Evolutionary conservation across 2,888 invertebrate species (phyloP).

Genomic region (Ephialtes manifestator): DNA sequence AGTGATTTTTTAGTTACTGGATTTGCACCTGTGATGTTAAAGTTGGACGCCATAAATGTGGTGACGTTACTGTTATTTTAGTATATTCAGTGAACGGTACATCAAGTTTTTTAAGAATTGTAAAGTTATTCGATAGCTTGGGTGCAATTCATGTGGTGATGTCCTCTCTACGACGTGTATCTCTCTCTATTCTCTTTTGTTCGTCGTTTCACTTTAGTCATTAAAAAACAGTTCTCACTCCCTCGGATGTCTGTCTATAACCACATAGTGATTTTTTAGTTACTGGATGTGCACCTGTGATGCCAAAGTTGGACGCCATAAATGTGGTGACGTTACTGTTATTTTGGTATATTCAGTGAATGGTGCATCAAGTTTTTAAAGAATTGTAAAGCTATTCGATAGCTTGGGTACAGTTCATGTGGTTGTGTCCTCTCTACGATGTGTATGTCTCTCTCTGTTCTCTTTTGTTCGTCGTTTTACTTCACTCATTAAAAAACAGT

Average conservation of each 20-base stretch:
- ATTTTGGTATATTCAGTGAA: too few species aligned
- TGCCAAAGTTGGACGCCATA: not conserved
- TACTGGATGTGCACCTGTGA: not conserved
- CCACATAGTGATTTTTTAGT: slow-evolving; percentile 5
- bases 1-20: not conserved
- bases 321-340: not conserved
- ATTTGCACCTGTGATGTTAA: not conserved
- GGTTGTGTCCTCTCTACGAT: too few species aligned
- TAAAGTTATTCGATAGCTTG: too few species aligned
- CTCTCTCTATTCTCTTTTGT: not conserved
- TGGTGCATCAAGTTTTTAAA: too few species aligned
- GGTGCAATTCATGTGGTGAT: too few species aligned
- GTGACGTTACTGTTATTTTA: not conserved
- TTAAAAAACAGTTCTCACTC: slow-evolving; percentile 27
- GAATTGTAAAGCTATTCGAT: too few species aligned
- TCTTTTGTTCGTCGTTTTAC: not conserved
- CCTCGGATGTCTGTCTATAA: not conserved
- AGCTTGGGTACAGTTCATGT: too few species aligned
- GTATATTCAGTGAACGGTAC: too few species aligned
- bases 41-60: not conserved
- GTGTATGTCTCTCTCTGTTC: slow-evolving; percentile 5
- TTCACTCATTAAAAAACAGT: slow-evolving; percentile 32
- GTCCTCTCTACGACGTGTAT: slow-evolving; percentile 47
- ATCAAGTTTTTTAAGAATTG: too few species aligned
- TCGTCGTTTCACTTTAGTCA: slow-evolving; percentile 16